Conservation (phyloP, 2,888 invertebrate genomes). For the Lithosia quadra region DNA sequence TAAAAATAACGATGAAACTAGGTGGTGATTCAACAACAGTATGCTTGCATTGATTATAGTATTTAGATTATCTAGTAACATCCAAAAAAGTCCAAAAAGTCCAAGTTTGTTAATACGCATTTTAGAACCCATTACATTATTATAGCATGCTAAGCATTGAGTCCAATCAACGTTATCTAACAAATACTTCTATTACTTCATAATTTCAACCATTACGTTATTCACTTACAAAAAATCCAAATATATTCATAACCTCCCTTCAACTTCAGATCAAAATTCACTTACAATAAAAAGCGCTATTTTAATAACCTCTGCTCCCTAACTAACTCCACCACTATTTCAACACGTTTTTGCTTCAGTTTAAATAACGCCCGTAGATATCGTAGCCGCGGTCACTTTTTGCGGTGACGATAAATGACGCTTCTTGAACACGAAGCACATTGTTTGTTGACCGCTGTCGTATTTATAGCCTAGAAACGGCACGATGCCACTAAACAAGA, state of each 20-base stretch:
- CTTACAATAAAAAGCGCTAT: constrained; percentile 3
- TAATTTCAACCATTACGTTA: too few relatives aligned
- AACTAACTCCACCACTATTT: constrained; percentile 42
- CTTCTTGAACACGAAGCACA: constrained; percentile 69
- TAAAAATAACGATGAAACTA: too few relatives aligned
- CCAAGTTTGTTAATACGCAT: too few relatives aligned
- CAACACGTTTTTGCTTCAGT: constrained; percentile 56
- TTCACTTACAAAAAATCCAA: not conserved
- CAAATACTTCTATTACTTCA: too few relatives aligned
- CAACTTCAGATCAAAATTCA: not conserved
- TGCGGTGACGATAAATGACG: constrained; percentile 71
- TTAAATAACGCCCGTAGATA: constrained; percentile 58
- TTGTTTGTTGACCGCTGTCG: constrained; percentile 74
- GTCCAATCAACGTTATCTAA: too few relatives aligned
- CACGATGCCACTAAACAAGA: constrained; percentile 65
- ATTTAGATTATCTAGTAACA: too few relatives aligned
- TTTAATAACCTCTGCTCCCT: constrained; percentile 1
- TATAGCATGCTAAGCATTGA: too few relatives aligned
- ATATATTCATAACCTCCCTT: not conserved
- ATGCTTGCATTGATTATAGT: too few relatives aligned
- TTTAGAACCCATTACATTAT: too few relatives aligned
- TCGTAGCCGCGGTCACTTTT: constrained; percentile 60
- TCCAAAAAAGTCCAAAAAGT: too few relatives aligned
- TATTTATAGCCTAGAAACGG: constrained; percentile 73
- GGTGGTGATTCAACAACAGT: too few relatives aligned